Evolutionary conservation across 2,113 vertebrate genomes (phyloP).

Genomic region (Ptyas mucosa): DNA sequence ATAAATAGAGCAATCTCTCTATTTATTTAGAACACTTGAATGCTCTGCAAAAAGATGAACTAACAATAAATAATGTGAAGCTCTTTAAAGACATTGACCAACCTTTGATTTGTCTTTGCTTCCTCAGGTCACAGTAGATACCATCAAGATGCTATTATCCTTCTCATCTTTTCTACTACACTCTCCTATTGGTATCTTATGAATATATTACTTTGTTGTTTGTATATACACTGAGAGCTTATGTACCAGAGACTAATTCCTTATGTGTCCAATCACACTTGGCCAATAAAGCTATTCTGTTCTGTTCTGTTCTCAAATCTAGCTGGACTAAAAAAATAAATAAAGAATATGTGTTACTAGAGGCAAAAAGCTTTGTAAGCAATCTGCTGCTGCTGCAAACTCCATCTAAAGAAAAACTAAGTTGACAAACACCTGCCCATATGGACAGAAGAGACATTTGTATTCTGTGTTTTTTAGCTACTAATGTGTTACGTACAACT

Average conservation of each 20-base stretch:
- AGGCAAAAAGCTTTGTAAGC: not conserved
- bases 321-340: not conserved
- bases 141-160: not conserved
- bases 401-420: not conserved
- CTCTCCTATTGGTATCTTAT: not conserved
- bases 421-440: not conserved
- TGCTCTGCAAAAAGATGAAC: not conserved
- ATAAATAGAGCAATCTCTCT: not conserved
- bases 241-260: not conserved
- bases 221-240: no score
- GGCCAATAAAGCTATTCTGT: not conserved
- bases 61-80: not conserved
- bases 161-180: not conserved
- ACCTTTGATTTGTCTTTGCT: not conserved
- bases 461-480: not conserved
- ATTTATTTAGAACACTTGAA: not conserved
- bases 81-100: not conserved
- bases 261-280: not conserved
- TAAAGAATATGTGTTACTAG: not conserved
- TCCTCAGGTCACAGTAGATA: not conserved
- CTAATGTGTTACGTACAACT: not conserved
- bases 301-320: not conserved
- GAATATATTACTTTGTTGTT: not conserved
- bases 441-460: not conserved
- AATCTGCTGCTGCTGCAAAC: not conserved